These are phyloP conservation scores for Diploscapter pachys DNA, from an alignment of 1,140 invertebrate species.

Conservation along the genomic window DNA sequence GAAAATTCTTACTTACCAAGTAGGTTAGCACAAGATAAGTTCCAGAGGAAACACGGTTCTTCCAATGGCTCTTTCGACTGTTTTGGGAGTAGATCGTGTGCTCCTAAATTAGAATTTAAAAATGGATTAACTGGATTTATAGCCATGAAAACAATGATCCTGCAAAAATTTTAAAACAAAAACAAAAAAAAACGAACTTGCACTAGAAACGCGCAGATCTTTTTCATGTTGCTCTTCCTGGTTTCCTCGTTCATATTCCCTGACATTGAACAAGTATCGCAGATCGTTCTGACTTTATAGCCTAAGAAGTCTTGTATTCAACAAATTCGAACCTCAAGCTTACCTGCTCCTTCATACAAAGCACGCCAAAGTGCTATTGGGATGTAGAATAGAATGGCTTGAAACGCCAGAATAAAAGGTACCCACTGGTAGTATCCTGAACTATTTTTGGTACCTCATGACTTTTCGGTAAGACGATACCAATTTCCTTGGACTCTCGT, in stretches of 20 bases:
- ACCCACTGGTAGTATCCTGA: constrained; percentile 63
- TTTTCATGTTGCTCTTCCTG: constrained; percentile 48
- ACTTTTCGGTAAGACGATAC: constrained; percentile 5
- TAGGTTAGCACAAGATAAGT: constrained; percentile 28
- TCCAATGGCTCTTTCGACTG: constrained; percentile 14
- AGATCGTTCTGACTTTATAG: constrained; percentile 53
- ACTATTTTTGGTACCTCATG: too few relatives aligned
- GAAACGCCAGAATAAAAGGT: constrained; percentile 61
- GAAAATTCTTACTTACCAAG: constrained; percentile 21
- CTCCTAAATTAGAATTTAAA: background rate
- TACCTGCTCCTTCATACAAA: constrained; percentile 48
- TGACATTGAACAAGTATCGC: constrained; percentile 52
- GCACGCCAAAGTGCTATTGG: constrained; percentile 62
- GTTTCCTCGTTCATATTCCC: constrained; percentile 54
- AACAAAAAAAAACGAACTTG: background rate
- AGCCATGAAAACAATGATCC: too few relatives aligned
- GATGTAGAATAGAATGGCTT: constrained; percentile 65
- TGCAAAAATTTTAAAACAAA: too few relatives aligned
- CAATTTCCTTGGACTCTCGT: constrained; percentile 54
- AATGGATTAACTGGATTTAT: too few relatives aligned
- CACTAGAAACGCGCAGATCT: constrained; percentile 46
- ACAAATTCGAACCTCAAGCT: background rate
- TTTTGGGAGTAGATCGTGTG: constrained; percentile 1
- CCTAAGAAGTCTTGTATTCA: constrained; percentile 30
- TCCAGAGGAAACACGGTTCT: constrained; percentile 21